Conservation (phyloP, 2,113 vertebrate species). For the Melanerpes formicivorus region DNA sequence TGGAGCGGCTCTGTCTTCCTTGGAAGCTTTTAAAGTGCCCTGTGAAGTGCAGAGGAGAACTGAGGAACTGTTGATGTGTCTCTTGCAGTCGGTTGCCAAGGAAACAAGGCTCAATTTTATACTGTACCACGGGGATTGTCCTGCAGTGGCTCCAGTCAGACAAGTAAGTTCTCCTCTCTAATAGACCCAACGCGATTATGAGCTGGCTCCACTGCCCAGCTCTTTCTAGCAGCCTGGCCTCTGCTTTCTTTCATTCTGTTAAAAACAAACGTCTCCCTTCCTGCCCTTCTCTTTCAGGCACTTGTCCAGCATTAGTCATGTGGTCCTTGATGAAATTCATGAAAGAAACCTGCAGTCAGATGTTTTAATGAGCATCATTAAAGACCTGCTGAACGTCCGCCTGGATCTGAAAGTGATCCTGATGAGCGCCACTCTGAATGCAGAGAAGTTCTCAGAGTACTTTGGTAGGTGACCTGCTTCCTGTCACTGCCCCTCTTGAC, state of each 20-base stretch:
- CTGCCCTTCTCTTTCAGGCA: constrained; percentile 69
- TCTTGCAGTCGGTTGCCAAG: constrained; percentile 91
- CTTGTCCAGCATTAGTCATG: constrained; percentile 89
- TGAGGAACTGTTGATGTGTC: constrained; percentile 31
- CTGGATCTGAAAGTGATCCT: constrained; percentile 90
- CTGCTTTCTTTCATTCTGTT: background rate
- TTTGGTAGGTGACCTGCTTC: constrained; percentile 83
- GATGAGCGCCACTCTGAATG: constrained; percentile 97
- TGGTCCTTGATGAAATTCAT: constrained; percentile 96
- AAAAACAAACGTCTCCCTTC: background rate
- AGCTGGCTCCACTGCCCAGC: background rate
- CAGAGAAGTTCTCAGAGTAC: constrained; percentile 95
- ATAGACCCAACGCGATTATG: background rate
- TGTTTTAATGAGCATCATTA: constrained; percentile 91
- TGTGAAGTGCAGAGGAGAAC: constrained; percentile 8
- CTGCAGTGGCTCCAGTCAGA: constrained; percentile 99
- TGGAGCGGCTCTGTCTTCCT: background rate
- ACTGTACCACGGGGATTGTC: constrained; percentile 97
- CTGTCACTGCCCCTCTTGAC: background rate
- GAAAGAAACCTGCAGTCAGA: constrained; percentile 97
- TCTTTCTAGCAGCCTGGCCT: background rate
- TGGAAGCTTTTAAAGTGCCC: background rate
- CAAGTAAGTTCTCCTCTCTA: constrained; percentile 82
- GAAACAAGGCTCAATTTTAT: constrained; percentile 95
- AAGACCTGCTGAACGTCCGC: constrained; percentile 85